Base-by-base conservation (phyloP, 1,140 invertebrate genomes). In the Eupeodes corollae region DNA sequence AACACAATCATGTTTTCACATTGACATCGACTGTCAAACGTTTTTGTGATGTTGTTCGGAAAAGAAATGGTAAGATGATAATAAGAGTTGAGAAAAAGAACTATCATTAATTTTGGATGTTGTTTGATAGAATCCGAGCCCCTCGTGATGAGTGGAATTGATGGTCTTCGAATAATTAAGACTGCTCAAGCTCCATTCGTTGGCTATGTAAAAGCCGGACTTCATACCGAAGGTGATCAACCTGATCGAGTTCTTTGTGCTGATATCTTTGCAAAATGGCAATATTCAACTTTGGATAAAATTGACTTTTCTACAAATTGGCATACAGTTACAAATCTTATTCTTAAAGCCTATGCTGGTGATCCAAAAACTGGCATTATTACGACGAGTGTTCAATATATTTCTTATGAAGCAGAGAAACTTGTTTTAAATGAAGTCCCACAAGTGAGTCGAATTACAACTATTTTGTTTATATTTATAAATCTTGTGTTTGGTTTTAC, bases 191-290 rank as follows among this genome's bases (percentile, higher is more conserved):
- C 46, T 8, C 39, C 46, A 33, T 47, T 47, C 18, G 38, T 39
- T 13, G 38, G 37, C n/a, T 41, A 47, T 42, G 40, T 41, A n/a
- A 47, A 47, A n/a, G 46, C 31, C 9, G 26, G 19, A 12, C 15
- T 47, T 8, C 41, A 18, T 31, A 41, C 46, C 6, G 46, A 47
- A 26, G 40, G 46, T n/a, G 46, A 47, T 47, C 40, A 35, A 31
- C 1, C 3, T 1, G 46, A 47, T 33, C 46, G 46, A 6, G 42
- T 26, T 26, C 3, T 26, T 3, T 26, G 21, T 8, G 21, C 21
- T 5, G 21, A 26, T 26, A 8, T 26, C 8, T 26, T 26, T 8
- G 21, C 21, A 26, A 26, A 26, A 8, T 26, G 21, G 21, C 21
- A 26, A 26, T 26, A 26, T 8, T 26, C 3, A 8, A 26, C 21